Conservation (phyloP, 1,140 invertebrate species). For the Drosophila sp. region DNA sequence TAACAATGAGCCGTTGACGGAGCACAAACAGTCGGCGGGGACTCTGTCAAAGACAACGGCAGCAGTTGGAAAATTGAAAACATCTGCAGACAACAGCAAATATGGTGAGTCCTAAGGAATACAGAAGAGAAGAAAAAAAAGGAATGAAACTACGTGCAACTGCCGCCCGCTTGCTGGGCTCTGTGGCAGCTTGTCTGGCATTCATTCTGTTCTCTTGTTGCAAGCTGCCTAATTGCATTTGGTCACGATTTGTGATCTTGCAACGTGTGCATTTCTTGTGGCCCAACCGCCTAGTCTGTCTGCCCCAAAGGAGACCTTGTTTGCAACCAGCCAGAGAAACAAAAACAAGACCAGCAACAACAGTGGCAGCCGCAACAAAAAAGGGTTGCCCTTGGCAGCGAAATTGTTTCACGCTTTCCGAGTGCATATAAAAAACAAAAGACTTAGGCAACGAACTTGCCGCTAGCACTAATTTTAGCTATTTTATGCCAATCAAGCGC, state of each 20-base stretch:
- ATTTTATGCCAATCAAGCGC: constrained; percentile 64
- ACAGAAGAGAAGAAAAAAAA: neutral
- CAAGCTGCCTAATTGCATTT: constrained; percentile 75
- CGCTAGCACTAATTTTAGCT: constrained; percentile 36
- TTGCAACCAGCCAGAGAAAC: constrained; percentile 24
- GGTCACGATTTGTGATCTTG: constrained; percentile 70
- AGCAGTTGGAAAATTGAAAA: constrained; percentile 49
- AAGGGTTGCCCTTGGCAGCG: constrained; percentile 73
- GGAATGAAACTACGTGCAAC: constrained; percentile 10
- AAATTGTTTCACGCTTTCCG: constrained; percentile 63
- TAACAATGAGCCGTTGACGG: constrained; percentile 36
- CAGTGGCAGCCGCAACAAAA: constrained; percentile 19
- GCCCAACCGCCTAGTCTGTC: constrained; percentile 9
- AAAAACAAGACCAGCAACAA: constrained; percentile 1
- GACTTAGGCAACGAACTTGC: constrained; percentile 71
- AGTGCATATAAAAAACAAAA: constrained; percentile 48
- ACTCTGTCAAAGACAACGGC: constrained; percentile 33
- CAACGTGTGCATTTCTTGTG: constrained; percentile 44
- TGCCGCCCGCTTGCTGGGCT: constrained; percentile 1
- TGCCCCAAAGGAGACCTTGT: constrained; percentile 40
- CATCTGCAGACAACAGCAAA: constrained; percentile 62
- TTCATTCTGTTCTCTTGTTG: constrained; percentile 46
- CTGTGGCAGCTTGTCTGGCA: constrained; percentile 23
- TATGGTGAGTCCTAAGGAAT: constrained; percentile 74
- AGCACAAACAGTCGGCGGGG: constrained; percentile 30